Conservation (phyloP, 2,888 invertebrate genomes). For the Priocnemis perturbator region DNA sequence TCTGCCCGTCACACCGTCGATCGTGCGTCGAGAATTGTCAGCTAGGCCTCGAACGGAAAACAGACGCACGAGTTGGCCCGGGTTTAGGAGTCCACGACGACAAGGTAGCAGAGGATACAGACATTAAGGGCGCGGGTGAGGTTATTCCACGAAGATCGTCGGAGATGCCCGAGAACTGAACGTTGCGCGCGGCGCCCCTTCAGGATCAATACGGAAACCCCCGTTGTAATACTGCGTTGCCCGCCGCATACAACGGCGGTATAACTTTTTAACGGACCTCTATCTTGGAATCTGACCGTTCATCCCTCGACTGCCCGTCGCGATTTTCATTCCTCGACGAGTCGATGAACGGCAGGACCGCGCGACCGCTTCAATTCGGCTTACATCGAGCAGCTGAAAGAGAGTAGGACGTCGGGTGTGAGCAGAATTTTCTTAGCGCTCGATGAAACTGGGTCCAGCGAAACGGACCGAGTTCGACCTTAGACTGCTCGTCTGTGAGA, state of each 20-base stretch:
- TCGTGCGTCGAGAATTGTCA: no score
- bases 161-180: conserved; percentile 69
- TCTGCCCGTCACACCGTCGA: no score
- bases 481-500: neutral
- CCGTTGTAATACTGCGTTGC: conserved; percentile 67
- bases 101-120: conserved; percentile 60
- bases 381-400: no score
- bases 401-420: no score
- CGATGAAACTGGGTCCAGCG: no score
- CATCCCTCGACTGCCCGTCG: conserved; percentile 23
- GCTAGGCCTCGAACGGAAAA: neutral
- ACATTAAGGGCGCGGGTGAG: conserved; percentile 66
- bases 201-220: conserved; percentile 71
- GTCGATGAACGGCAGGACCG: conserved; percentile 4
- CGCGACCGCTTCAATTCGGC: no score
- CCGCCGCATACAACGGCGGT: conserved; percentile 59
- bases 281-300: conserved; percentile 32
- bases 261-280: conserved; percentile 54
- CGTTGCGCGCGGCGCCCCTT: conserved; percentile 70
- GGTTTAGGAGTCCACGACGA: conserved; percentile 39
- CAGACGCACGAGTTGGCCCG: conserved; percentile 19
- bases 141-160: conserved; percentile 71
- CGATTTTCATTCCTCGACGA: conserved; percentile 31
- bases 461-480: neutral
- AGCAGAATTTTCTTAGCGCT: no score